These are phyloP conservation scores for Corythucha ciliata DNA, from an alignment of 2,888 invertebrate genomes.

Conservation along the genomic window DNA sequence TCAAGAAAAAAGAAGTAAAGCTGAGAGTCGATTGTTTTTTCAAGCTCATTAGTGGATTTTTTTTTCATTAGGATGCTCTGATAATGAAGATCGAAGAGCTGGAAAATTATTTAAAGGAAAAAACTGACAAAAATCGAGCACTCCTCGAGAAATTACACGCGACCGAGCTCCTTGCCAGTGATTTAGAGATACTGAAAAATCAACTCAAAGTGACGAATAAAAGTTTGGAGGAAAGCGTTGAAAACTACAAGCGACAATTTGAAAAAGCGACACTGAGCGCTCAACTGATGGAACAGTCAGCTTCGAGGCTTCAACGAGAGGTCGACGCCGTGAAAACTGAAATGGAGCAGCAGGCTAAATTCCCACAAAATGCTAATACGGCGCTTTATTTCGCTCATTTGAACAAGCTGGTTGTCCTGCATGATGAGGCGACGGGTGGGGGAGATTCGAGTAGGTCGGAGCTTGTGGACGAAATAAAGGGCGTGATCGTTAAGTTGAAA, in stretches of 20 bases:
- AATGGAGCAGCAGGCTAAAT: slow-evolving; percentile 11
- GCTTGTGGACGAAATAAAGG: slow-evolving; percentile 9
- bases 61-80: slow-evolving; percentile 10
- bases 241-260: slow-evolving; percentile 5
- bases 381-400: slow-evolving; percentile 19
- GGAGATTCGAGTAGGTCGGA: too few relatives aligned
- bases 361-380: slow-evolving; percentile 19
- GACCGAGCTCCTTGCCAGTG: slow-evolving; percentile 17
- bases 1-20: too few relatives aligned
- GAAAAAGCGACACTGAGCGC: neutral
- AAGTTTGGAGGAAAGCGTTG: slow-evolving; percentile 9
- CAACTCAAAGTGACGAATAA: slow-evolving; percentile 14
- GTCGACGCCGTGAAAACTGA: slow-evolving; percentile 10
- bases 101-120: neutral
- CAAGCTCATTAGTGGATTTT: too few relatives aligned
- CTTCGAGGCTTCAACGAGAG: neutral
- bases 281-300: neutral
- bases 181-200: slow-evolving; percentile 14
- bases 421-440: too few relatives aligned
- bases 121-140: neutral
- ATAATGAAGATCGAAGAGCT: slow-evolving; percentile 10
- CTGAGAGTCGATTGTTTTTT: too few relatives aligned
- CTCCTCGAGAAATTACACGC: slow-evolving; percentile 15
- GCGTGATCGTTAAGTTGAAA: slow-evolving; percentile 6
- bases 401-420: slow-evolving; percentile 20